phyloP scores from a whole-genome alignment of 2,888 invertebrate species.

The Perithous albicinctus region DNA sequence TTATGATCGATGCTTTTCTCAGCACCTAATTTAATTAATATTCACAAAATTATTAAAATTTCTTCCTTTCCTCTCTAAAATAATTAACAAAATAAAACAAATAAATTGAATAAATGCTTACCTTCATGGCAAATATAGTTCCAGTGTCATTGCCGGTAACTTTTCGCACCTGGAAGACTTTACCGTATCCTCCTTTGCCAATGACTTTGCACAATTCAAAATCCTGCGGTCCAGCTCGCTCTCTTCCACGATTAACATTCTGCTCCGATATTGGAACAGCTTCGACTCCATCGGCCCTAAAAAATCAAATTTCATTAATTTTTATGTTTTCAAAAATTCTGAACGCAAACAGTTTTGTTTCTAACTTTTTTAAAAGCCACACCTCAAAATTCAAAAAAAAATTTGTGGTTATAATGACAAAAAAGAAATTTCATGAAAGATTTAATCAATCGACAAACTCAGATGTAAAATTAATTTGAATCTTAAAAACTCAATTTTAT shows the following conservation, averaged over 20 bases:
- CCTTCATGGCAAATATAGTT: constrained; percentile 92
- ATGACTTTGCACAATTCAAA: constrained; percentile 90
- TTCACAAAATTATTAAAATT: constrained; percentile 72
- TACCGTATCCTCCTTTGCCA: constrained; percentile 92
- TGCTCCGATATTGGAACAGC: constrained; percentile 89
- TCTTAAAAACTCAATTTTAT: too few relatives aligned
- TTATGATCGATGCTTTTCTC: constrained; percentile 90
- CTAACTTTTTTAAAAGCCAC: not conserved
- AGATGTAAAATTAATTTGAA: too few relatives aligned
- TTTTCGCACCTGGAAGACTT: constrained; percentile 89
- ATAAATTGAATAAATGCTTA: constrained; percentile 61
- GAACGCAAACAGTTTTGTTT: not conserved
- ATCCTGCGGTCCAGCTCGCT: constrained; percentile 94
- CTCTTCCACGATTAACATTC: constrained; percentile 94
- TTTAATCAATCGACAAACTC: too few relatives aligned
- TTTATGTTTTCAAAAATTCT: not conserved
- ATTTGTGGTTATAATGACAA: not conserved
- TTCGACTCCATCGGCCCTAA: constrained; percentile 87
- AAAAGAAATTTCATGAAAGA: not conserved
- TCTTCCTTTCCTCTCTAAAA: not conserved
- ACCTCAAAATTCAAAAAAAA: not conserved
- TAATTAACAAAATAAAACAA: constrained; percentile 6
- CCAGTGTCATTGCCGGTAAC: constrained; percentile 88
- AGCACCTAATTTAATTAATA: constrained; percentile 85
- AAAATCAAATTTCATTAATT: not conserved